Evolutionary conservation across 2,888 invertebrate species (phyloP), one percentile per base, ranked within the genome.

Genomic region (Leptinotarsa juncta): DNA sequence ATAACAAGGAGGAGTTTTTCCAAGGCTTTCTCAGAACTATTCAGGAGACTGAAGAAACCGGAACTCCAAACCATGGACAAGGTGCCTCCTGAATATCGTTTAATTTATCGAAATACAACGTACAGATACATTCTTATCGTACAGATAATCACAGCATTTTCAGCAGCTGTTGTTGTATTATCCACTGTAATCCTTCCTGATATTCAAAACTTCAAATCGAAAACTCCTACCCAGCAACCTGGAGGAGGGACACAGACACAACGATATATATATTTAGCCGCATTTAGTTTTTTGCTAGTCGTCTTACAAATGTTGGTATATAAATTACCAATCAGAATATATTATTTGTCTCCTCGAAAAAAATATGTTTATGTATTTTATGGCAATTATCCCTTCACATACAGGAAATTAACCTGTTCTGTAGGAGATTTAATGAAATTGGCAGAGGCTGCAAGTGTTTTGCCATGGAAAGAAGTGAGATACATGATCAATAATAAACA

Each of bases 61-160:
- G 73, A 81, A 70, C 67, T 83, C 16, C 83, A 81, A 75, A 57
- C 78, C 62, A 71, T 67, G 49, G 88, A 88, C 74, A 81, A 85
- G 26, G 81, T 88, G 23, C 86, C 87, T 4, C 82, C 83, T 55
- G 72, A 81, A 14, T 88, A 84, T 74, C 75, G 79, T 20, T 77
- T 88, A 72, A 87, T 88, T 71, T 88, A 88, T 76, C 80, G 85
- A 74, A 85, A 83, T 69, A 80, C 78, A 18, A 82, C 86, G 80
- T 79, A 84, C 18, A 81, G 81, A 57, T 87, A 86, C 74, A 76
- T 88, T 26, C 72, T 81, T 16, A 66, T 68, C 32, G 80, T 80
- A 4, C 87, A 87, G 77, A 69, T 85, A 48, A 48, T 82, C 53
- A 79, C 84, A n/a, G 74, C 81, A 12, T 53, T 81, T 15, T 71